phyloP scores from a whole-genome alignment of 2,888 invertebrate species.

The Timema cristinae region DNA sequence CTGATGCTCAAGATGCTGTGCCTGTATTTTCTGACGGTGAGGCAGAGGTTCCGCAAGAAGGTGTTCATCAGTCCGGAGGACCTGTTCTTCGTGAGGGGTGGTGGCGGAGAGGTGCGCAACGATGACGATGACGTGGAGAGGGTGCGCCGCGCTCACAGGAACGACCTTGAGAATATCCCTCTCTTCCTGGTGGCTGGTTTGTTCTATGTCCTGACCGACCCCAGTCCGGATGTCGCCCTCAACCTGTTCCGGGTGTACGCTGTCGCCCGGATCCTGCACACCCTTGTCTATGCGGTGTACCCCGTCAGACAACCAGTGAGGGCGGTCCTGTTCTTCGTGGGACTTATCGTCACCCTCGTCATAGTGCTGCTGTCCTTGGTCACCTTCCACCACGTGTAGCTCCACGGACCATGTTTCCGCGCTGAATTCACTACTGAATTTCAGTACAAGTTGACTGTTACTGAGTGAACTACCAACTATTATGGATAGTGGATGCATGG shows the following conservation, averaged over 20 bases:
- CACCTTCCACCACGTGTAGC: constrained; percentile 13
- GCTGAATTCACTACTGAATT: no score
- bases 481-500: no score
- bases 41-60: constrained; percentile 45
- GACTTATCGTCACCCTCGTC: constrained; percentile 47
- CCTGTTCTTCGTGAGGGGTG: constrained; percentile 34
- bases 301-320: constrained; percentile 59
- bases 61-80: constrained; percentile 56
- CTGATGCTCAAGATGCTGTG: constrained; percentile 47
- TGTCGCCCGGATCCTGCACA: constrained; percentile 55
- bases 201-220: constrained; percentile 58
- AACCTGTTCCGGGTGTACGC: constrained; percentile 57
- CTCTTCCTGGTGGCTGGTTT: constrained; percentile 59
- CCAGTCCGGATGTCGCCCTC: constrained; percentile 49
- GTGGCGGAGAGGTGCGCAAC: constrained; percentile 43
- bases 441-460: no score
- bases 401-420: no score
- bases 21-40: constrained; percentile 46
- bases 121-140: constrained; percentile 52
- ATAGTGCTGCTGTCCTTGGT: constrained; percentile 45
- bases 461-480: no score
- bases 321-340: constrained; percentile 46
- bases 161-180: constrained; percentile 69
- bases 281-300: constrained; percentile 59
- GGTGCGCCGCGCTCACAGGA: constrained; percentile 60